These are phyloP conservation scores for Pheosia gnoma DNA, from an alignment of 2,888 invertebrate species.

Conservation along the genomic window DNA sequence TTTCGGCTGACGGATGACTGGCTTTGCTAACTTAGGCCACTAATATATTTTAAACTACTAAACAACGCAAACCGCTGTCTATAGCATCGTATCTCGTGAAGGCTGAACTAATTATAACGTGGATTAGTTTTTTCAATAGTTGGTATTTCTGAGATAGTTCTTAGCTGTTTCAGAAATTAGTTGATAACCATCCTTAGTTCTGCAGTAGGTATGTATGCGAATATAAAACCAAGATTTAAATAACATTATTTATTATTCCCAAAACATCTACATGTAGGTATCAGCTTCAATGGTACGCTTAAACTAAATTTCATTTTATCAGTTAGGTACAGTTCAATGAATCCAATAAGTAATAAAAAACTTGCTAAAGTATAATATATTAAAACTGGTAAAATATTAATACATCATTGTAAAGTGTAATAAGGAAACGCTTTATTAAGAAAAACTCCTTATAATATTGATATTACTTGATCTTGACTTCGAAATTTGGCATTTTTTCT, in stretches of 20 bases:
- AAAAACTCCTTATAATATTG: background rate
- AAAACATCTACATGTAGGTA: slow-evolving; percentile 39
- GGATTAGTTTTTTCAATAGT: no score
- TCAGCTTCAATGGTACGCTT: slow-evolving; percentile 26
- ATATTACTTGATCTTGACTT: background rate
- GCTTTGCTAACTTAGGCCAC: no score
- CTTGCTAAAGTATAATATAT: background rate
- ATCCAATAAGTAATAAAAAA: background rate
- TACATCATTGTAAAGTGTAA: background rate
- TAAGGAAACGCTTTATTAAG: background rate
- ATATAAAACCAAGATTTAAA: slow-evolving; percentile 2
- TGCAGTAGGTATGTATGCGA: slow-evolving; percentile 4
- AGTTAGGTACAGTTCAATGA: slow-evolving; percentile 7
- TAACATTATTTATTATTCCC: slow-evolving; percentile 27
- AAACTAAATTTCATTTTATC: slow-evolving; percentile 19
- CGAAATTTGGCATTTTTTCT: no score
- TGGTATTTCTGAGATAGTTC: no score
- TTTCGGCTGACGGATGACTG: no score
- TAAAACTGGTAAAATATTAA: background rate
- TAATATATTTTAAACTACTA: no score
- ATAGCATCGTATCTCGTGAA: no score
- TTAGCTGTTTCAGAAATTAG: no score
- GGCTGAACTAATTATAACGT: no score
- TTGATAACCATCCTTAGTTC: no score
- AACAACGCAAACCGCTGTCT: no score